phyloP scores from a whole-genome alignment of 2,888 invertebrate species.

The Taenaris catops region DNA sequence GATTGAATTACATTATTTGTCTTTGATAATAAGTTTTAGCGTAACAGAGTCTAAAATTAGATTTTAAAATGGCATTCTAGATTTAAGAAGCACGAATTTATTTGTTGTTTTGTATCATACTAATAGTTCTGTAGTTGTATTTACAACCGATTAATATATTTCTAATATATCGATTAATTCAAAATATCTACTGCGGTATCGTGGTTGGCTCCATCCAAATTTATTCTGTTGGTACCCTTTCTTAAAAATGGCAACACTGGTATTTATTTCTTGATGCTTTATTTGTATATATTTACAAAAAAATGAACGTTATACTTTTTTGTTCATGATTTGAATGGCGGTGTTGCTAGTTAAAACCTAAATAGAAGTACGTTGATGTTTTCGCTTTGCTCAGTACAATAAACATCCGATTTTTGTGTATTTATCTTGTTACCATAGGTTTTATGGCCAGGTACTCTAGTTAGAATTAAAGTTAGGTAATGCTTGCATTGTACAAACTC shows the following conservation, averaged over 20 bases:
- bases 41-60: slow-evolving; percentile 40
- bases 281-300: slow-evolving; percentile 11
- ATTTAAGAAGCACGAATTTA: slow-evolving; percentile 75
- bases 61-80: slow-evolving; percentile 62
- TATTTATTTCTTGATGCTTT: slow-evolving; percentile 10
- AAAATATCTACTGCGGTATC: slow-evolving; percentile 32
- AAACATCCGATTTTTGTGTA: slow-evolving; percentile 41
- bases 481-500: slow-evolving; percentile 62
- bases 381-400: slow-evolving; percentile 62
- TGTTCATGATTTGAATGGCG: slow-evolving; percentile 13
- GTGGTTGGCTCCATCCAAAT: slow-evolving; percentile 58
- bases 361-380: slow-evolving; percentile 21
- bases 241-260: slow-evolving; percentile 29
- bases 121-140: slow-evolving; percentile 59
- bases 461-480: slow-evolving; percentile 57
- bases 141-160: slow-evolving; percentile 61
- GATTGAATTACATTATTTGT: slow-evolving; percentile 23
- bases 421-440: slow-evolving; percentile 74
- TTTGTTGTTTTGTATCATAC: slow-evolving; percentile 72
- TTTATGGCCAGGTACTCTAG: slow-evolving; percentile 71
- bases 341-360: slow-evolving; percentile 27
- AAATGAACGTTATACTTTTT: slow-evolving; percentile 1
- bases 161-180: slow-evolving; percentile 47
- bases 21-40: slow-evolving; percentile 29
- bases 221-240: slow-evolving; percentile 27